These are phyloP conservation scores for Nannoperca obscura DNA, from an alignment of 2,797 vertebrate species.

Conservation along the genomic window DNA sequence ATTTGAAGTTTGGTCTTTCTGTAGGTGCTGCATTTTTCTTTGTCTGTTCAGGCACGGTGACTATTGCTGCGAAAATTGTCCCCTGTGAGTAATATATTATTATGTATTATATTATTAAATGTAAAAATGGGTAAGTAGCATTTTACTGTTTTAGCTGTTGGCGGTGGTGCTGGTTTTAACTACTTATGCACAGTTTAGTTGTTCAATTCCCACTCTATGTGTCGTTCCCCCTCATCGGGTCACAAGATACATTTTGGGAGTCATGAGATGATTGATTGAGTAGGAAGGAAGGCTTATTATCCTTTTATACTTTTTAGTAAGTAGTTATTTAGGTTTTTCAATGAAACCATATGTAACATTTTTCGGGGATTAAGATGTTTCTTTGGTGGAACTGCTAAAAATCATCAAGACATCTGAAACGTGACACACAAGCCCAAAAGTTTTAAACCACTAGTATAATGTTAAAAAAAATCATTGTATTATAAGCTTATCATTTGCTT, in stretches of 20 bases:
- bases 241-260: background rate
- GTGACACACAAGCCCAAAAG: no score
- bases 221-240: background rate
- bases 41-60: background rate
- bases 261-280: background rate
- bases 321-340: background rate
- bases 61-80: background rate
- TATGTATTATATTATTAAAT: background rate
- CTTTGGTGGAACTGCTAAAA: background rate
- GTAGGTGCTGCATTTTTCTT: background rate
- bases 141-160: background rate
- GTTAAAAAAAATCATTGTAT: no score
- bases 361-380: background rate
- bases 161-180: background rate
- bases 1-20: background rate
- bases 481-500: background rate
- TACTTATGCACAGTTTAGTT: background rate
- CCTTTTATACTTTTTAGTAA: no score
- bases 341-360: background rate
- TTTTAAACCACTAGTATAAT: no score
- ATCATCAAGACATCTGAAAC: background rate
- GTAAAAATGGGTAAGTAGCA: background rate
- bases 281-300: background rate
- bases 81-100: background rate
- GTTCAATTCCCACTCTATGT: background rate